Conservation (phyloP, 1,140 invertebrate genomes). For the Xylocopa sonorina region DNA sequence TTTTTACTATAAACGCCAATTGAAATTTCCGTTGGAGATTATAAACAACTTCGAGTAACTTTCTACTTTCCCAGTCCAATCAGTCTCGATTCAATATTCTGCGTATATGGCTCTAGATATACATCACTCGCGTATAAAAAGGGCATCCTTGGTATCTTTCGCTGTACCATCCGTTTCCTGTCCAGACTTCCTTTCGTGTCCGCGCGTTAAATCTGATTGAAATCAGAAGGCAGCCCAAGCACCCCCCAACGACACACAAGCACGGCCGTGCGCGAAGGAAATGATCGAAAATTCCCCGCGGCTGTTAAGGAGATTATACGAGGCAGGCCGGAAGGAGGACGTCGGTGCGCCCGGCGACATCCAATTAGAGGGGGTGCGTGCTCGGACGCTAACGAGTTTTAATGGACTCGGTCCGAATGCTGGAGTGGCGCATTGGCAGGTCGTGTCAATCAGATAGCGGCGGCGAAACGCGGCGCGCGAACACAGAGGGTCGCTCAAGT, state of each 20-base stretch:
- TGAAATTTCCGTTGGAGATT: no score
- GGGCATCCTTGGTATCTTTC: no score
- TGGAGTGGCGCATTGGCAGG: slow-evolving; percentile 63
- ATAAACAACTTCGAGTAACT: no score
- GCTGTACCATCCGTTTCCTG: no score
- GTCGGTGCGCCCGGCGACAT: slow-evolving; percentile 6
- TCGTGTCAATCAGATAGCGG: slow-evolving; percentile 68
- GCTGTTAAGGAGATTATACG: slow-evolving; percentile 5
- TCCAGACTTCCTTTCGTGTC: no score
- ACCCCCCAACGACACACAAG: no score
- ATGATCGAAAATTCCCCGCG: neutral
- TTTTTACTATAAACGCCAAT: no score
- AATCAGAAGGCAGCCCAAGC: no score
- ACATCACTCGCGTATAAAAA: no score
- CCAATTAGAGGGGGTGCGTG: slow-evolving; percentile 63
- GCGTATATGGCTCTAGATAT: no score
- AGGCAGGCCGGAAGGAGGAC: slow-evolving; percentile 11
- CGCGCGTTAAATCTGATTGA: neutral
- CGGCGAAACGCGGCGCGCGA: slow-evolving; percentile 58
- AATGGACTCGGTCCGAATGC: slow-evolving; percentile 63
- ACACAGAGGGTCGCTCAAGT: slow-evolving; percentile 64
- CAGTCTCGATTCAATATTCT: no score
- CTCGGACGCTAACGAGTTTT: slow-evolving; percentile 63
- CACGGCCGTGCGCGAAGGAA: neutral
- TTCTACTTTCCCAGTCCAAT: no score